Conservation (phyloP, 1,140 invertebrate species). For the Heliconius hewitsoni region DNA sequence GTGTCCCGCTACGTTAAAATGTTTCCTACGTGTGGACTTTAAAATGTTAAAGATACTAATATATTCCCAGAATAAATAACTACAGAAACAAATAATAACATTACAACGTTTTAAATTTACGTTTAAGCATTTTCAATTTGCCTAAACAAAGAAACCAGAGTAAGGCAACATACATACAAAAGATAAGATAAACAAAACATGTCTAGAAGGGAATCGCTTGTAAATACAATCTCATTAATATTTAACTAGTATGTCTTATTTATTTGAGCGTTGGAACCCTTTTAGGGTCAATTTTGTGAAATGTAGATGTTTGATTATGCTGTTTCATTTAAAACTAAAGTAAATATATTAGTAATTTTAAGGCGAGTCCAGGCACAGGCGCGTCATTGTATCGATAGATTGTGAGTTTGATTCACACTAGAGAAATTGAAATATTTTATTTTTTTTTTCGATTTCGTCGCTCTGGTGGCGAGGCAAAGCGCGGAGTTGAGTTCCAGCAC, state of each 20-base stretch:
- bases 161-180: neutral
- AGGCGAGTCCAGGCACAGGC: too few species aligned
- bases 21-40: too few species aligned
- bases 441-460: too few species aligned
- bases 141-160: neutral
- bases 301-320: neutral
- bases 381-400: too few species aligned
- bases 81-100: neutral
- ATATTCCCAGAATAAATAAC: neutral
- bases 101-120: neutral
- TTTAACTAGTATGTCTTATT: neutral
- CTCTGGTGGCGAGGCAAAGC: too few species aligned
- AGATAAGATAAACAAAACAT: constrained; percentile 11
- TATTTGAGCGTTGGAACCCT: neutral
- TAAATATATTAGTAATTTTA: too few species aligned
- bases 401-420: too few species aligned
- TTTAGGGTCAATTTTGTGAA: neutral
- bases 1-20: too few species aligned
- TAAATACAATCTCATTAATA: neutral
- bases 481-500: too few species aligned
- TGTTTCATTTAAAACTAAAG: neutral
- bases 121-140: neutral
- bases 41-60: neutral
- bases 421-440: too few species aligned
- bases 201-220: constrained; percentile 5